Percentiles rank a stretch among this genome's conserved stretches.
These are phyloP conservation scores for Sthenelais limicola DNA, from an alignment of 2,888 invertebrate species.

Conservation along the genomic window DNA sequence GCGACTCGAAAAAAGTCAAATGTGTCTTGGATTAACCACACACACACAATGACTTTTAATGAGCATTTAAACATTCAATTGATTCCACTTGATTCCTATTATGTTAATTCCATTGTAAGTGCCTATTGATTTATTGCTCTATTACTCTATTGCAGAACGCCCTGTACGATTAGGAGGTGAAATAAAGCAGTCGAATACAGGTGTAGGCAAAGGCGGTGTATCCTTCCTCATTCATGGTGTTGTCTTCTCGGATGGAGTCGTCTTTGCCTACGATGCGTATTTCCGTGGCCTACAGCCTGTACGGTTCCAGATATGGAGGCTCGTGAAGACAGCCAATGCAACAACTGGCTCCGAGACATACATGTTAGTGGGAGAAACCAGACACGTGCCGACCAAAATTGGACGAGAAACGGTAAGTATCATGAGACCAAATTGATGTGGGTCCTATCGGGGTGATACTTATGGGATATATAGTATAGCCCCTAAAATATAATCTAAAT, in stretches of 20 bases:
- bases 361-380: constrained; percentile 2
- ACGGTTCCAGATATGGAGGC: constrained; percentile 25
- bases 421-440: too few species aligned
- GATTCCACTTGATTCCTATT: too few species aligned
- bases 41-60: too few species aligned
- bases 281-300: not conserved
- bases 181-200: not conserved
- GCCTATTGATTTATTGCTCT: too few species aligned
- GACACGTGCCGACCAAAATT: not conserved
- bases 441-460: too few species aligned
- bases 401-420: constrained; percentile 9
- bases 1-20: too few species aligned
- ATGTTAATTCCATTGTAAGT: too few species aligned
- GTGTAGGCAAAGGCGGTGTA: not conserved
- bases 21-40: too few species aligned
- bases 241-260: not conserved
- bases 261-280: constrained; percentile 14
- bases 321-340: too few species aligned
- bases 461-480: too few species aligned
- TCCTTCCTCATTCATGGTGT: constrained; percentile 3
- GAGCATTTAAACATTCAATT: too few species aligned
- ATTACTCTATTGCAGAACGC: constrained; percentile 13
- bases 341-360: not conserved
- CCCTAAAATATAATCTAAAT: too few species aligned
- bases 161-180: not conserved